These are phyloP conservation scores for Aradus depressus DNA, from an alignment of 2,888 invertebrate genomes.

Conservation along the genomic window DNA sequence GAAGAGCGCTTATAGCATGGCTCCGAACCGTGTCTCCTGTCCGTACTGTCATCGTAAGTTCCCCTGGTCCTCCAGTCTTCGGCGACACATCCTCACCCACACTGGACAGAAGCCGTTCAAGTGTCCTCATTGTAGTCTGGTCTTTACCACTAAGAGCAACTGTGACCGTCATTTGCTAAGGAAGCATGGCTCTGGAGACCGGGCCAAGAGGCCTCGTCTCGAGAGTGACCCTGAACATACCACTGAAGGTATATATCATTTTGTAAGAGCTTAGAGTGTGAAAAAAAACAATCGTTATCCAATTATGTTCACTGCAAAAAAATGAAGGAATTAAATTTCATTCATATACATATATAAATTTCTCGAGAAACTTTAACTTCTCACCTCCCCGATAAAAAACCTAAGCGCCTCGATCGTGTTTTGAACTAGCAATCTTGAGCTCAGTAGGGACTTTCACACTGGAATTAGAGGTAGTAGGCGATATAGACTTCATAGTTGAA, in stretches of 20 bases:
- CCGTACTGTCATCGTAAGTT: conserved; percentile 89
- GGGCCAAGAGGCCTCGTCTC: conserved; percentile 35
- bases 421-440: too few relatives aligned
- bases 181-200: conserved; percentile 36
- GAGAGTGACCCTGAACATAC: conserved; percentile 9
- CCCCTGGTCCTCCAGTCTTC: conserved; percentile 90
- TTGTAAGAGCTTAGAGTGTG: not conserved
- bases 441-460: too few relatives aligned
- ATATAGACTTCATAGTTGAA: too few relatives aligned
- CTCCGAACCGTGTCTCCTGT: conserved; percentile 86
- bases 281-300: too few relatives aligned
- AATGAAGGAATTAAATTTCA: too few relatives aligned
- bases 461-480: too few relatives aligned
- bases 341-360: too few relatives aligned
- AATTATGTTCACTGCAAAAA: too few relatives aligned
- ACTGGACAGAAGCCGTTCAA: conserved; percentile 95
- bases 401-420: too few relatives aligned
- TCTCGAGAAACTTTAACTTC: too few relatives aligned
- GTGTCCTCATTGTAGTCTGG: conserved; percentile 81
- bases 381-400: too few relatives aligned
- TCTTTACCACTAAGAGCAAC: conserved; percentile 95
- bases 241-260: conserved; percentile 1
- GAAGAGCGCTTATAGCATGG: conserved; percentile 88
- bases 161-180: conserved; percentile 79
- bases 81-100: conserved; percentile 90